phyloP scores from a whole-genome alignment of 2,797 vertebrate species.

The Lepus townsendii region DNA sequence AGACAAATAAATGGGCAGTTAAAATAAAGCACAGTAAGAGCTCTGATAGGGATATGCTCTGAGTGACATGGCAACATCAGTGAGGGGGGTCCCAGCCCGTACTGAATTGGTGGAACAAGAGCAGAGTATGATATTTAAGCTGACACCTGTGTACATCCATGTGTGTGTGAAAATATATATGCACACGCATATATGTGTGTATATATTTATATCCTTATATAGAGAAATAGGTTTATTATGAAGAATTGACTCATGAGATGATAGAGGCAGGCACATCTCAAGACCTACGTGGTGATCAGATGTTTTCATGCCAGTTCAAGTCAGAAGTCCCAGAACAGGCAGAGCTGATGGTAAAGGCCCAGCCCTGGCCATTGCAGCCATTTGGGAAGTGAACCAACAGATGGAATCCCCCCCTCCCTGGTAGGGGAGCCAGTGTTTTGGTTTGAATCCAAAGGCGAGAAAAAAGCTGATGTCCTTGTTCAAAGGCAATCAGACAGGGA shows the following conservation, averaged over 20 bases:
- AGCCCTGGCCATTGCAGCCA: too few relatives aligned
- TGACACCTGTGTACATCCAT: background rate
- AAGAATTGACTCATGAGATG: background rate
- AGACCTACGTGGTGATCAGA: background rate
- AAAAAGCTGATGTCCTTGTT: background rate
- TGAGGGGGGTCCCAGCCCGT: background rate
- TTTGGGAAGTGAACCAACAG: too few relatives aligned
- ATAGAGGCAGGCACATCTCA: background rate
- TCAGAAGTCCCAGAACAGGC: background rate
- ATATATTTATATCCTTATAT: too few relatives aligned
- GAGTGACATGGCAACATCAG: background rate
- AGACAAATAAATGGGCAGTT: slow-evolving; percentile 24
- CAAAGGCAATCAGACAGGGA: background rate
- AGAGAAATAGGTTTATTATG: background rate
- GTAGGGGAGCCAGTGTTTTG: background rate
- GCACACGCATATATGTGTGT: background rate
- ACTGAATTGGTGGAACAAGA: background rate
- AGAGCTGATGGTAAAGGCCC: background rate
- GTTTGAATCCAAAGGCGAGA: background rate
- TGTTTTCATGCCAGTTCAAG: background rate
- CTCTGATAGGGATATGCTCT: background rate
- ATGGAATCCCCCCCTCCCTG: background rate
- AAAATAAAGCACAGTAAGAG: background rate
- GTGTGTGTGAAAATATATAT: background rate
- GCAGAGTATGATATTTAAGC: background rate